Base-by-base conservation (phyloP, 1,140 invertebrate species). In the Trichonephila clavata region DNA sequence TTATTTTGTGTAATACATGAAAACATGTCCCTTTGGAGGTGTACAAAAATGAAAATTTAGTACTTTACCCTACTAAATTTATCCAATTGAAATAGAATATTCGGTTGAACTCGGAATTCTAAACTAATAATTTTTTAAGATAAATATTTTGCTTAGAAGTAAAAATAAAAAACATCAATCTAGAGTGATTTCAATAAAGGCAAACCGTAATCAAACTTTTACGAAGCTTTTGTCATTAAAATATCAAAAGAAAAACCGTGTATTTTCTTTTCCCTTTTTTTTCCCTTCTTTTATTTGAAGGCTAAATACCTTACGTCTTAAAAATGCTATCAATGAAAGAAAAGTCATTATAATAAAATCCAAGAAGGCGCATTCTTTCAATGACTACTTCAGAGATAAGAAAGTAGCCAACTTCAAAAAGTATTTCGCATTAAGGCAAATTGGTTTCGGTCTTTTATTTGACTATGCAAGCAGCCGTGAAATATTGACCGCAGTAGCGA, bases 301-400 rank as follows among this genome's bases (percentile, higher is more conserved):
- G 32, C 59, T 32, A 43, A 89, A 89, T 89, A 20, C 39, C 71
- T 89, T 68, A 27, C 18, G 7, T 18, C 50, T 89, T 89, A 89
- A 89, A 39, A 89, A 77, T 43, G 27, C 86, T 59, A 71, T 71
- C 87, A 65, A 65, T 5, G 61, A 68, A 71, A 18, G 65, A 7
- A 60, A 89, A 89, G 87, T 89, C 87, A 89, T 89, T 89, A 77
- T 89, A 57, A 63, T 71, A 89, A 89, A 89, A 24, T 89, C 71
- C 77, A 63, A 57, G 14, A 39, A 71, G 87, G 13, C 27, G 60
- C 16, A 20, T 86, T 20, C 59, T 61, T 39, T 24, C 63, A n/a
- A 20, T 14, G 43, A 68, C 32, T 57, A n/a, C 16, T 43, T 21
- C 14, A 68, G 39, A 87, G 87, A 89, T 89, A 89, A 89, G 87